A percentile compares a stretch with the other conserved stretches of the same genome.
phyloP scores from a whole-genome alignment of 2,888 invertebrate species.

The Calameuta pallipes region DNA sequence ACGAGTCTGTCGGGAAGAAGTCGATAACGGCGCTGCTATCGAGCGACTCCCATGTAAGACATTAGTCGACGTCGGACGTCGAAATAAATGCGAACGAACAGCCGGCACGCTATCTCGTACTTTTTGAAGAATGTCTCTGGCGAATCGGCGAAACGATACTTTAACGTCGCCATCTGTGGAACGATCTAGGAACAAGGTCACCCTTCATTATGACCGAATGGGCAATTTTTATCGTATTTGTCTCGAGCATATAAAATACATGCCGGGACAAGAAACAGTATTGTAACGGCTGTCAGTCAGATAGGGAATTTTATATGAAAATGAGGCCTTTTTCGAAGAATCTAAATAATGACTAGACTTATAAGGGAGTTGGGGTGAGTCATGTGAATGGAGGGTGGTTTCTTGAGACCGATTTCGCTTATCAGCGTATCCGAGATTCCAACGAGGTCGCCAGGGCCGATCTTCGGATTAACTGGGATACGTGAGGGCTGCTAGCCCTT shows the following conservation, averaged over 20 bases:
- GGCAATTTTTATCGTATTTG: neutral
- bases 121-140: conserved; percentile 31
- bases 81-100: conserved; percentile 39
- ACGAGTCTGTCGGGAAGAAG: neutral
- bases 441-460: neutral
- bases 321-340: neutral
- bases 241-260: neutral
- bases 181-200: neutral
- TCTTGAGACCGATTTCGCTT: neutral
- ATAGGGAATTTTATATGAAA: neutral
- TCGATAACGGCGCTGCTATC: conserved; percentile 29
- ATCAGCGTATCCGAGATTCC: neutral
- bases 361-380: neutral
- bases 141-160: conserved; percentile 37
- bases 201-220: neutral
- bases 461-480: neutral
- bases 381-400: neutral
- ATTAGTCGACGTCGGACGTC: conserved; percentile 39
- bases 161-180: conserved; percentile 32
- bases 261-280: neutral
- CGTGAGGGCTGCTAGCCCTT: neutral
- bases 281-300: neutral
- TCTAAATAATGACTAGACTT: neutral
- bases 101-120: conserved; percentile 36
- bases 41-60: conserved; percentile 34